Evolutionary conservation across 2,797 vertebrate species (phyloP), one percentile per base, ranked within the genome.

Genomic region (Pitangus sulphuratus): DNA sequence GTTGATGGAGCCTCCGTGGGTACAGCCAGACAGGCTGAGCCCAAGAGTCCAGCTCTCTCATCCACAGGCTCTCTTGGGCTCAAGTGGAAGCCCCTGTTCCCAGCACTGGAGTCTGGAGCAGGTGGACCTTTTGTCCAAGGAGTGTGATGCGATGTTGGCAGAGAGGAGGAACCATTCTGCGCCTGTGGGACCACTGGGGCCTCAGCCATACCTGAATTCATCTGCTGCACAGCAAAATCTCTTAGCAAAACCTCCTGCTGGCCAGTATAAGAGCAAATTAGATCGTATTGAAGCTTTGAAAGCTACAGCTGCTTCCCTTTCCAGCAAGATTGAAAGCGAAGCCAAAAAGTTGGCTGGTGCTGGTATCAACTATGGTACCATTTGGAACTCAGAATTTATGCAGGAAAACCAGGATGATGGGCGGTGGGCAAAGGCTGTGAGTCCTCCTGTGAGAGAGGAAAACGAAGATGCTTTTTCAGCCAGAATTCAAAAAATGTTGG

Each of bases 271-370:
- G 94, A 98, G 97, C 96, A 99, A 98, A 97, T 94, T 98, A 89
- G 98, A 98, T 89, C 98, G 99, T 14, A 99, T 99, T 62, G 99
- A 99, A 94, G 98, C 99, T 76, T 95, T 99, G 87, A 99, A 99
- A 97, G 99, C 99, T 78, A 99, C 98, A n/a, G 99, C 99, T 31
- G 98, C 98, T 48, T 99, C 99, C 33, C 98, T 99, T 69, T 99
- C 99, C 62, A 98, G 96, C 84, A 99, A 99, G 48, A 99, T 99
- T 92, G 99, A 99, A 97, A 99, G 93, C 9, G 99, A 99, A 97
- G 99, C 99, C 19, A 98, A 98, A 65, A 99, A 98, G 87, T 97
- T 99, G 94, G 99, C 98, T 22, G 98, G 98, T 4, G 98, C 98
- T 68, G 98, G 98, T 30, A 97, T 99, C 92, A 99, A 98, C 96